Percentiles rank a stretch among this genome's conserved stretches.
These are phyloP conservation scores for Crematogaster levior DNA, from an alignment of 2,888 invertebrate genomes.

Conservation along the genomic window DNA sequence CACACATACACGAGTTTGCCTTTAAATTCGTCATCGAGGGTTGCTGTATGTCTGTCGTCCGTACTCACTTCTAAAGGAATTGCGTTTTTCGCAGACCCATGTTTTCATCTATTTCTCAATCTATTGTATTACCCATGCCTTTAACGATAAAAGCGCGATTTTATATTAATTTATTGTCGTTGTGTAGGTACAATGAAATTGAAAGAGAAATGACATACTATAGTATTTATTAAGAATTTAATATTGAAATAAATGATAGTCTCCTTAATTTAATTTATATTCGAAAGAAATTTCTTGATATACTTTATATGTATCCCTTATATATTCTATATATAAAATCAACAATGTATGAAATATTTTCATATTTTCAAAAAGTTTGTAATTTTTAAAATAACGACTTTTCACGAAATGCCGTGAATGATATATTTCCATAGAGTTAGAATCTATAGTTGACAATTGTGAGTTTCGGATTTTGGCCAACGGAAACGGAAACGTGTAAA, in stretches of 20 bases:
- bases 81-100: conserved; percentile 6
- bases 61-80: conserved; percentile 15
- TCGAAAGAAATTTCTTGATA: background rate
- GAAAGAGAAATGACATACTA: background rate
- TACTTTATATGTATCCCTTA: no score
- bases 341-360: conserved; percentile 12
- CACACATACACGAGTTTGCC: conserved; percentile 12
- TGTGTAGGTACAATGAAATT: background rate
- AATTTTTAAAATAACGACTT: no score
- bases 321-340: background rate
- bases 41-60: background rate
- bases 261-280: background rate
- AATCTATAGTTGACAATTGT: conserved; percentile 47
- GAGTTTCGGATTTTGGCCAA: conserved; percentile 49
- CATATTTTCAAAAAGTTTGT: background rate
- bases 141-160: background rate
- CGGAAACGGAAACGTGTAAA: conserved; percentile 49
- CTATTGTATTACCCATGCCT: background rate
- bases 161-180: conserved; percentile 19
- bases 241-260: background rate
- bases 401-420: conserved; percentile 1
- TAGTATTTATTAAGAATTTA: background rate
- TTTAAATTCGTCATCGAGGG: conserved; percentile 19
- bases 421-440: conserved; percentile 9
- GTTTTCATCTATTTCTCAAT: conserved; percentile 10